These are phyloP conservation scores for Phocoena phocoena DNA, from an alignment of 2,113 vertebrate genomes.

Conservation along the genomic window DNA sequence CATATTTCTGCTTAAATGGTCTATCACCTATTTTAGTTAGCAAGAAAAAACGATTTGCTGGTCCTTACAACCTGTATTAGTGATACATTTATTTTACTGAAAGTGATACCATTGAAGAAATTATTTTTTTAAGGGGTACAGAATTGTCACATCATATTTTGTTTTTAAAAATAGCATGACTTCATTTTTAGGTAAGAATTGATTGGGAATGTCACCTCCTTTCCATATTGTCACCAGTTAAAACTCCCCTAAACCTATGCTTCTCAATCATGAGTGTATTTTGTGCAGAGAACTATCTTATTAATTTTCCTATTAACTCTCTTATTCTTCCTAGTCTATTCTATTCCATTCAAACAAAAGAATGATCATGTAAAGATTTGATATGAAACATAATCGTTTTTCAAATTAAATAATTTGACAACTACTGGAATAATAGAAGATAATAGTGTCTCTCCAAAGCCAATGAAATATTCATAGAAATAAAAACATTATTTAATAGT, in stretches of 20 bases:
- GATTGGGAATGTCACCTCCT: background rate
- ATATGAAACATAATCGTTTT: background rate
- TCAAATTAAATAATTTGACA: background rate
- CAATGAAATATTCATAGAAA: constrained; percentile 2
- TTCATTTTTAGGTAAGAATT: background rate
- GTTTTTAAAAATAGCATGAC: background rate
- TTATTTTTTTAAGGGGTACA: background rate
- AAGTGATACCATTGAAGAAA: background rate
- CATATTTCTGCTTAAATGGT: background rate
- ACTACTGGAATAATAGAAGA: background rate
- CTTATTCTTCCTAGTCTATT: background rate
- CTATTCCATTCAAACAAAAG: background rate
- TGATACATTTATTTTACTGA: background rate
- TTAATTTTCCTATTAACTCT: background rate
- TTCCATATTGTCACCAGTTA: background rate
- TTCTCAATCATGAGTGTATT: background rate
- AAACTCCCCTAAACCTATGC: background rate
- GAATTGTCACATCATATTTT: background rate
- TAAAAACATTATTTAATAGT: background rate
- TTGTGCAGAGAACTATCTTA: background rate
- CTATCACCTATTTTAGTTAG: background rate
- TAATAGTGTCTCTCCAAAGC: background rate
- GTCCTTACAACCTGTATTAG: background rate
- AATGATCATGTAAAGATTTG: background rate
- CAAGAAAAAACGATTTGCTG: background rate